Evolutionary conservation across 2,797 vertebrate species (phyloP).

Genomic region (Labroides dimidiatus): DNA sequence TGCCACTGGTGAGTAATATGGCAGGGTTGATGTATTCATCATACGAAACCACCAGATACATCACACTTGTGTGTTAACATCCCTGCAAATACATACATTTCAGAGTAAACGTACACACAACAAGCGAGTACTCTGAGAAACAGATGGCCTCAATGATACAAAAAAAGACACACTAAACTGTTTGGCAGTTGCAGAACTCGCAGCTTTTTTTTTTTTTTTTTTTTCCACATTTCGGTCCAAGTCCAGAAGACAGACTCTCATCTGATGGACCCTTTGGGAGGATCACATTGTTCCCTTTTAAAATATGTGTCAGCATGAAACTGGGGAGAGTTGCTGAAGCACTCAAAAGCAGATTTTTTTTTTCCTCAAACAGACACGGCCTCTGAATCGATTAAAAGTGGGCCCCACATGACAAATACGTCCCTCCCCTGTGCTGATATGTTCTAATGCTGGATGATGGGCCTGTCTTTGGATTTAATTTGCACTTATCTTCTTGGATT

Average conservation of each 20-base stretch:
- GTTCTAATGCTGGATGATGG: constrained; percentile 19
- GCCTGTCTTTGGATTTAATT: constrained; percentile 36
- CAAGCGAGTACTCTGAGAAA: constrained; percentile 14
- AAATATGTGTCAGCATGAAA: constrained; percentile 12
- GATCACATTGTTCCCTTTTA: constrained; percentile 22
- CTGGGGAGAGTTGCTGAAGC: constrained; percentile 4
- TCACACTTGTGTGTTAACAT: neutral
- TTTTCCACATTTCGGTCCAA: constrained; percentile 32
- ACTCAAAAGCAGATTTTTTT: constrained; percentile 13
- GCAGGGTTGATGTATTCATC: constrained; percentile 18
- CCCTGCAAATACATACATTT: neutral
- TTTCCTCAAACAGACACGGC: neutral
- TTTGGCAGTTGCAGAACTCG: constrained; percentile 30
- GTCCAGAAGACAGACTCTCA: constrained; percentile 24
- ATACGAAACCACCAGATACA: neutral
- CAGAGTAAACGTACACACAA: constrained; percentile 9
- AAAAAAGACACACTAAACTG: constrained; percentile 11
- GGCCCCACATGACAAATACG: constrained; percentile 4
- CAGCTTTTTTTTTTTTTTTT: constrained; percentile 37
- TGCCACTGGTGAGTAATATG: constrained; percentile 17
- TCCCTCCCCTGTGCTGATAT: constrained; percentile 7
- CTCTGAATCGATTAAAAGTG: constrained; percentile 7
- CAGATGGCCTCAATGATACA: constrained; percentile 12
- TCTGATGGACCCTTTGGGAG: constrained; percentile 21
- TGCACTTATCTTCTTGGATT: constrained; percentile 31